phyloP scores from a whole-genome alignment of 1,140 invertebrate genomes.

The Euwallacea fornicatus region DNA sequence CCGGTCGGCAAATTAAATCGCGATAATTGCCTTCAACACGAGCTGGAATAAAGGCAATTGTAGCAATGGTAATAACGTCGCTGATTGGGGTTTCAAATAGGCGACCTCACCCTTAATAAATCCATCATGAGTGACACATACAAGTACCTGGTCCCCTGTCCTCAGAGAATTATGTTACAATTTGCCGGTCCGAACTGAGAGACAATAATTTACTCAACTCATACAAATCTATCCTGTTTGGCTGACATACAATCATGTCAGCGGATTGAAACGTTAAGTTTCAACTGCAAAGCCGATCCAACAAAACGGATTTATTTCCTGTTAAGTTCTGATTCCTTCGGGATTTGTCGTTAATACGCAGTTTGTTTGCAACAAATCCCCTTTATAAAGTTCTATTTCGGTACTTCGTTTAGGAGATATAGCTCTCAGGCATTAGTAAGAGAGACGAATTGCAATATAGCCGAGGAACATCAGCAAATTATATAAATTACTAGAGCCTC shows the following conservation, averaged over 20 bases:
- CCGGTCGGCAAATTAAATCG: too few relatives aligned
- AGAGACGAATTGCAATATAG: slow-evolving; percentile 7
- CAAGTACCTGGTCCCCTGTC: slow-evolving; percentile 8
- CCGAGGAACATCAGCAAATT: not conserved
- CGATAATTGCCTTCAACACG: not conserved
- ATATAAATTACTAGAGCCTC: slow-evolving; percentile 1
- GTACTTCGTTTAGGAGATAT: too few relatives aligned
- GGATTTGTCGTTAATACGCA: too few relatives aligned
- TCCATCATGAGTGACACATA: slow-evolving; percentile 15
- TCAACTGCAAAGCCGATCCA: not conserved
- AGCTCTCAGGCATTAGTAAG: not conserved
- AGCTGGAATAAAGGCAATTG: slow-evolving; percentile 3
- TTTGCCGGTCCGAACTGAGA: slow-evolving; percentile 6
- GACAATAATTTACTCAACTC: slow-evolving; percentile 5
- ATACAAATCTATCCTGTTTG: not conserved
- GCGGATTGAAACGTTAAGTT: slow-evolving; percentile 6
- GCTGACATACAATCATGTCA: slow-evolving; percentile 4
- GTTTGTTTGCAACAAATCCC: too few relatives aligned
- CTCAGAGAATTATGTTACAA: slow-evolving; percentile 13
- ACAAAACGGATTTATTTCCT: not conserved
- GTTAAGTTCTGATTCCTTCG: not conserved
- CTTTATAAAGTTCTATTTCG: too few relatives aligned
- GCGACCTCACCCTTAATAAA: slow-evolving; percentile 5
- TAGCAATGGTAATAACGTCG: slow-evolving; percentile 8
- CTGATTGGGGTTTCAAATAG: slow-evolving; percentile 11